Conservation (phyloP, 2,888 invertebrate genomes). For the Watsonalla binaria region DNA sequence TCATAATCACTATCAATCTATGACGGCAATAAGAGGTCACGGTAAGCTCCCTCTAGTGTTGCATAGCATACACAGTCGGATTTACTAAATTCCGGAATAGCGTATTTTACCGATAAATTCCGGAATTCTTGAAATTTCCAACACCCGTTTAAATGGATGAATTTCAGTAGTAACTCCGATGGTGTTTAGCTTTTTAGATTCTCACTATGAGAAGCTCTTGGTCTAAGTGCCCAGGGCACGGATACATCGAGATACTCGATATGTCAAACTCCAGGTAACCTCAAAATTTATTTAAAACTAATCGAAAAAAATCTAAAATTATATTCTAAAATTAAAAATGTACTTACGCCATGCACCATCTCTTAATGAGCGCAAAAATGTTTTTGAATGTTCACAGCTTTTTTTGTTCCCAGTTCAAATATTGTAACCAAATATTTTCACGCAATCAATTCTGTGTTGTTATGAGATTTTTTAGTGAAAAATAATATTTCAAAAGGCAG, state of each 20-base stretch:
- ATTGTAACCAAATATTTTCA: no score
- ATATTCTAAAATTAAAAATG: slow-evolving; percentile 35
- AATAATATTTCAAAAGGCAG: neutral
- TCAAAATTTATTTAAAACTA: slow-evolving; percentile 28
- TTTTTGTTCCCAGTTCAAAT: neutral
- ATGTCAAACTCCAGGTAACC: slow-evolving; percentile 45
- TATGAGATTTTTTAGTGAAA: neutral
- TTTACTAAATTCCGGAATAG: slow-evolving; percentile 18
- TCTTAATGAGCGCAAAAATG: slow-evolving; percentile 19
- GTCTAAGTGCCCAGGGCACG: slow-evolving; percentile 40
- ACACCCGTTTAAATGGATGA: neutral
- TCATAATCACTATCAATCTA: no score
- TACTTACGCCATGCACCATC: slow-evolving; percentile 44
- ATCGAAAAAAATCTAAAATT: slow-evolving; percentile 25
- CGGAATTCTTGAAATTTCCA: neutral
- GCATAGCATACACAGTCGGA: slow-evolving; percentile 9
- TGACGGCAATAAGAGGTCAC: no score
- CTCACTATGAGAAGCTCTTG: slow-evolving; percentile 32
- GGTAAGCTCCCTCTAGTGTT: neutral
- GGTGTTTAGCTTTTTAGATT: slow-evolving; percentile 11
- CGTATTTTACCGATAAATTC: slow-evolving; percentile 11
- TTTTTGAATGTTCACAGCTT: slow-evolving; percentile 27
- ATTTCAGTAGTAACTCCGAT: slow-evolving; percentile 2
- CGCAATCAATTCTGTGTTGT: no score
- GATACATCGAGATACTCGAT: slow-evolving; percentile 31